phyloP scores from a whole-genome alignment of 2,888 invertebrate species.

The Euzetes globulus region DNA sequence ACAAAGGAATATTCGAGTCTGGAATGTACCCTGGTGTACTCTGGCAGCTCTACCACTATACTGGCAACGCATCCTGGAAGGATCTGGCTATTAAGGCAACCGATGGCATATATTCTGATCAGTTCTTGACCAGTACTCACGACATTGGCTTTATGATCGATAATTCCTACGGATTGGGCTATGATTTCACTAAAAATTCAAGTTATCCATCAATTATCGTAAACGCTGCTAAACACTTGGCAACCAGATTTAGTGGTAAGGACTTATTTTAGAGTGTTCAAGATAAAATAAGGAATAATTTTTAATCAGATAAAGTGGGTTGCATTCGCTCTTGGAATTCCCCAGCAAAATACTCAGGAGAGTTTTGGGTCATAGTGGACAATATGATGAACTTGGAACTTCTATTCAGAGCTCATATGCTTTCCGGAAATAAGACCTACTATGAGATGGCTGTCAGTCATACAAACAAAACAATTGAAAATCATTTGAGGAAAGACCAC shows the following conservation, averaged over 20 bases:
- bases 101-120: not conserved
- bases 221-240: conserved; percentile 18
- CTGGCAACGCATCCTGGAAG: not conserved
- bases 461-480: not conserved
- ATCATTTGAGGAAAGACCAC: not conserved
- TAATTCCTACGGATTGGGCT: conserved; percentile 6
- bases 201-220: conserved; percentile 2
- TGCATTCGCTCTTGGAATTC: conserved; percentile 10
- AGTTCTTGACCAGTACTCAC: not conserved
- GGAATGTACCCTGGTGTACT: conserved; percentile 2
- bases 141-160: conserved; percentile 11
- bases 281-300: not conserved
- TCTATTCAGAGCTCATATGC: not conserved
- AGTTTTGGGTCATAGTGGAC: conserved; percentile 12
- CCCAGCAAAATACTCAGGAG: not conserved
- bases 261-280: not conserved
- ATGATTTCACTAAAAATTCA: conserved; percentile 10
- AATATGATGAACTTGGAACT: conserved; percentile 27
- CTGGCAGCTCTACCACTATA: conserved; percentile 22
- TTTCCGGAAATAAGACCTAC: conserved; percentile 2
- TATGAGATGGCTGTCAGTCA: not conserved
- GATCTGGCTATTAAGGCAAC: conserved; percentile 12
- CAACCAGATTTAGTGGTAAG: not conserved
- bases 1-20: no score
- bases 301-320: not conserved